Conservation (phyloP, 2,888 invertebrate species). For the Rhingia rostrata region DNA sequence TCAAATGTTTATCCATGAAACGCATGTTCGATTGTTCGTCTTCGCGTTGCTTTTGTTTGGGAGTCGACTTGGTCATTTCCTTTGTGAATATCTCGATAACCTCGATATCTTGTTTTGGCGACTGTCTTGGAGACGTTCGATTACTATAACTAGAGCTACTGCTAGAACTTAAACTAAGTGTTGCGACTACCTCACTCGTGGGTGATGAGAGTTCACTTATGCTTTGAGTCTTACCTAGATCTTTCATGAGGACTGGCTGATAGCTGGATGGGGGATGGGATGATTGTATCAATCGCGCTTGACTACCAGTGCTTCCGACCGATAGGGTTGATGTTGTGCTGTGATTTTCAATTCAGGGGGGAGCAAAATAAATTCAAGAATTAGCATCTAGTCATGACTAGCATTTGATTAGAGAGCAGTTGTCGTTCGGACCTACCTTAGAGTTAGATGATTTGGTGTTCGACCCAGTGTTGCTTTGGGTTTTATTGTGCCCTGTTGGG, state of each 20-base stretch:
- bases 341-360: conserved; percentile 75
- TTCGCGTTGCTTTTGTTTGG: conserved; percentile 80
- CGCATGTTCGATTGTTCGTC: conserved; percentile 81
- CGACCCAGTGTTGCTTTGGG: conserved; percentile 89
- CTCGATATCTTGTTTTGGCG: conserved; percentile 82
- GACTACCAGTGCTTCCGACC: conserved; percentile 96
- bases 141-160: conserved; percentile 78
- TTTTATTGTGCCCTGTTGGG: conserved; percentile 87
- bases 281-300: conserved; percentile 95
- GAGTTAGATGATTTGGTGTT: conserved; percentile 96
- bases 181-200: conserved; percentile 74
- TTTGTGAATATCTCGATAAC: conserved; percentile 82
- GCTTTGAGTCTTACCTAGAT: conserved; percentile 89
- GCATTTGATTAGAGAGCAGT: not conserved
- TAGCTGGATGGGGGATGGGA: conserved; percentile 96
- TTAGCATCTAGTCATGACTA: conserved; percentile 46
- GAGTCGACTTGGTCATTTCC: conserved; percentile 79
- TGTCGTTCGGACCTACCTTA: conserved; percentile 85
- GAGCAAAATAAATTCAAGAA: conserved; percentile 47
- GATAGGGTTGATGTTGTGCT: conserved; percentile 97
- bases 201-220: conserved; percentile 77
- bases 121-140: conserved; percentile 81
- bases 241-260: conserved; percentile 93
- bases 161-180: conserved; percentile 80
- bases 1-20: conserved; percentile 83